Evolutionary conservation across 2,888 invertebrate species (phyloP).

Genomic region (Parelbella ahira): DNA sequence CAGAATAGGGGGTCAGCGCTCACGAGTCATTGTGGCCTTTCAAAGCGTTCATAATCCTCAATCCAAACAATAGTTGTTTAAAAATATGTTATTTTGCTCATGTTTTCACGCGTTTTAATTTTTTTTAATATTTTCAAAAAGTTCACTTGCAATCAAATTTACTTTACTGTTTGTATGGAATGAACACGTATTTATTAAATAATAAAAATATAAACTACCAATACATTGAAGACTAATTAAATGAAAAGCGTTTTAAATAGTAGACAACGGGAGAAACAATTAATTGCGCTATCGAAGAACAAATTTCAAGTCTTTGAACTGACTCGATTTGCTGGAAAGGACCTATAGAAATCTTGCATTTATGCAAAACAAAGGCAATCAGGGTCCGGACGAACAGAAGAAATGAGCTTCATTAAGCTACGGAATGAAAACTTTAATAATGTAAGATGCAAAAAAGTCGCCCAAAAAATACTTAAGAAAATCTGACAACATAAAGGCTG

Average conservation of each 20-base stretch:
- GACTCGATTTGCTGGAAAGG: conserved; percentile 68
- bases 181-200: not conserved
- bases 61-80: no score
- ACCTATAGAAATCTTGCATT: conserved; percentile 79
- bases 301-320: conserved; percentile 67
- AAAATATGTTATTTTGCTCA: no score
- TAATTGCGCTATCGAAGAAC: conserved; percentile 62
- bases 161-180: no score
- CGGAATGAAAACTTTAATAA: conserved; percentile 81
- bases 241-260: conserved; percentile 18
- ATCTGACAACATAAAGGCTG: conserved; percentile 81
- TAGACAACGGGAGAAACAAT: conserved; percentile 44
- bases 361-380: conserved; percentile 81
- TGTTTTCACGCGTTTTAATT: no score
- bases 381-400: conserved; percentile 78
- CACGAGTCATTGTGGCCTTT: conserved; percentile 2
- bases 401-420: conserved; percentile 81
- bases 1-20: conserved; percentile 39
- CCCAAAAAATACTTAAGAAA: conserved; percentile 80
- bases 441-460: conserved; percentile 80
- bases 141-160: no score
- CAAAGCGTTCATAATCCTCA: not conserved
- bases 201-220: not conserved
- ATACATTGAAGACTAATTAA: conserved; percentile 1
- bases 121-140: no score